Percentiles rank a stretch among this genome's conserved stretches.
Conservation (phyloP, 2,888 invertebrate species). For the Allophyes oxyacanthae region DNA sequence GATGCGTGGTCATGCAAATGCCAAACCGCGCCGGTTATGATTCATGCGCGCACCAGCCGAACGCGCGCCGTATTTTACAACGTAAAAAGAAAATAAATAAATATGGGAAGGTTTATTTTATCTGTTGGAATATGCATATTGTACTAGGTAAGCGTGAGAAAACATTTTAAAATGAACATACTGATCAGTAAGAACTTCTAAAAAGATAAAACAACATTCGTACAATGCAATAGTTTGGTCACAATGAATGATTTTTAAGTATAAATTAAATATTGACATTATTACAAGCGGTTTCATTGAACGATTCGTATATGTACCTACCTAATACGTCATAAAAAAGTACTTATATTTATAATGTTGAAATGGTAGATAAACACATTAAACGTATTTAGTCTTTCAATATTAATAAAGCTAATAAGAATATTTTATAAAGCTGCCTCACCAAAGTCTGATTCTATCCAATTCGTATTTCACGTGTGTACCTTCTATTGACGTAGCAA, state of each 20-base stretch:
- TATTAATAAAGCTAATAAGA: slow-evolving; percentile 36
- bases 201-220: slow-evolving; percentile 27
- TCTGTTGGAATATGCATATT: slow-evolving; percentile 53
- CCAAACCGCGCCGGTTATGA: slow-evolving; percentile 74
- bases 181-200: slow-evolving; percentile 30
- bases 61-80: slow-evolving; percentile 65
- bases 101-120: slow-evolving; percentile 63
- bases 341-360: slow-evolving; percentile 50
- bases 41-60: slow-evolving; percentile 69
- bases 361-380: slow-evolving; percentile 50
- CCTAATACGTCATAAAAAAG: slow-evolving; percentile 28
- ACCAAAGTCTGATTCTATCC: slow-evolving; percentile 40
- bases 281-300: slow-evolving; percentile 39
- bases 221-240: slow-evolving; percentile 36
- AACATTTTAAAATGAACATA: slow-evolving; percentile 34
- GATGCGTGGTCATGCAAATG: slow-evolving; percentile 79
- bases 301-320: slow-evolving; percentile 26
- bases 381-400: slow-evolving; percentile 50
- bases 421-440: slow-evolving; percentile 45
- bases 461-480: slow-evolving; percentile 47
- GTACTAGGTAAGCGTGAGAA: slow-evolving; percentile 48
- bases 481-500: slow-evolving; percentile 37
- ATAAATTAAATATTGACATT: slow-evolving; percentile 51
- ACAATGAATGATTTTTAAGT: slow-evolving; percentile 53
- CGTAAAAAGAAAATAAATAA: slow-evolving; percentile 69